phyloP scores from a whole-genome alignment of 2,113 vertebrate species.

The Muntiacus reevesi region DNA sequence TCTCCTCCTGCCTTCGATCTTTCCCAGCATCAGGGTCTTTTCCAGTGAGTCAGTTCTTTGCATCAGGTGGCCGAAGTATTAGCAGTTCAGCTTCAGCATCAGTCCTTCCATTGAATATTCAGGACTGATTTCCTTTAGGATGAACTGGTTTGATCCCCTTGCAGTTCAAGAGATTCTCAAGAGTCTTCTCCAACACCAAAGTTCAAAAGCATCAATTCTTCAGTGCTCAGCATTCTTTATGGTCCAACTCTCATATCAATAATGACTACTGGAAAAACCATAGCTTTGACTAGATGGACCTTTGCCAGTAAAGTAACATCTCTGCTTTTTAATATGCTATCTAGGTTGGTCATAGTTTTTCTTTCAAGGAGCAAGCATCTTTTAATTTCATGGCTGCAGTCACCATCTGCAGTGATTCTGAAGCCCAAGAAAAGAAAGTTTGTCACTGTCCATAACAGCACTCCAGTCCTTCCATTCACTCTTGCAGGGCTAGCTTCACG shows the following conservation, averaged over 20 bases:
- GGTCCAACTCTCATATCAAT: neutral
- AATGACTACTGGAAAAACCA: neutral
- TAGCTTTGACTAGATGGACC: neutral
- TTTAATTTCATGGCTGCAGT: neutral
- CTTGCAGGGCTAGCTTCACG: neutral
- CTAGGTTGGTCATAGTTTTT: neutral
- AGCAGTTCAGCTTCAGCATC: neutral
- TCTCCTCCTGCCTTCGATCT: neutral
- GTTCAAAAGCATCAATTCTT: neutral
- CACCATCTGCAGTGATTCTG: neutral
- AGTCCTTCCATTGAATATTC: neutral
- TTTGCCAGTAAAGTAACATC: neutral
- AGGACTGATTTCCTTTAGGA: neutral
- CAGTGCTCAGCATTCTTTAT: neutral
- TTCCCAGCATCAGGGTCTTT: neutral
- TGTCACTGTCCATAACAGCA: neutral
- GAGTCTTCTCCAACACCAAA: neutral
- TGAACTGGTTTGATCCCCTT: neutral
- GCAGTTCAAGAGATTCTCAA: neutral
- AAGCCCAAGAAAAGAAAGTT: neutral
- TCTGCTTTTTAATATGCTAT: neutral
- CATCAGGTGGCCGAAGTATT: neutral
- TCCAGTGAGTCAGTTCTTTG: rapidly evolving
- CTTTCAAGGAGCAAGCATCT: neutral
- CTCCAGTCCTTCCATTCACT: neutral